phyloP scores from a whole-genome alignment of 2,113 vertebrate genomes.

The Myanophis thanlyinensis region DNA sequence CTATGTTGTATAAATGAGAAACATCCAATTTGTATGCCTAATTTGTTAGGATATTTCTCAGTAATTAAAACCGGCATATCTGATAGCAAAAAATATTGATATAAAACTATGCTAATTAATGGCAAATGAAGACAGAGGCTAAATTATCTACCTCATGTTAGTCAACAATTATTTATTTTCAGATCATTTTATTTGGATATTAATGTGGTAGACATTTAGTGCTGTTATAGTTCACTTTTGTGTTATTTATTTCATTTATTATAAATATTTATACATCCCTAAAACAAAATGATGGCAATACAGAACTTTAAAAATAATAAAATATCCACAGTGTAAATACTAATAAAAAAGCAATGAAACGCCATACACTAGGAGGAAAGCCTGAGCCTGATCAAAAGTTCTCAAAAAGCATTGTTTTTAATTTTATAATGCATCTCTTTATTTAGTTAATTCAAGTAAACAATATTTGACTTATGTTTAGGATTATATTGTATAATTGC shows the following conservation, averaged over 20 bases:
- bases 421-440: background rate
- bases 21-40: slow-evolving; percentile 24
- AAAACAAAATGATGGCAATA: background rate
- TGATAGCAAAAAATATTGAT: slow-evolving; percentile 10
- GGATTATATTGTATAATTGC: background rate
- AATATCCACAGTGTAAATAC: background rate
- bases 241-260: background rate
- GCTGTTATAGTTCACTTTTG: background rate
- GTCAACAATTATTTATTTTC: background rate
- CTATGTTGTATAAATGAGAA: slow-evolving; percentile 1
- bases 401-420: background rate
- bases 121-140: background rate
- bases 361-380: background rate
- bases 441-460: background rate
- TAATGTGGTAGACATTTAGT: background rate
- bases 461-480: background rate
- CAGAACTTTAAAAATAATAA: background rate
- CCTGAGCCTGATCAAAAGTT: background rate
- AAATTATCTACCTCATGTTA: background rate
- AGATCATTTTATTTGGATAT: background rate
- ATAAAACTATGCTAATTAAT: background rate
- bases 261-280: background rate
- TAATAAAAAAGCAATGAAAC: background rate
- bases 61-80: slow-evolving; percentile 21
- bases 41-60: slow-evolving; percentile 3